These are phyloP conservation scores for Austrofundulus limnaeus DNA, from an alignment of 2,113 vertebrate species.

Conservation along the genomic window DNA sequence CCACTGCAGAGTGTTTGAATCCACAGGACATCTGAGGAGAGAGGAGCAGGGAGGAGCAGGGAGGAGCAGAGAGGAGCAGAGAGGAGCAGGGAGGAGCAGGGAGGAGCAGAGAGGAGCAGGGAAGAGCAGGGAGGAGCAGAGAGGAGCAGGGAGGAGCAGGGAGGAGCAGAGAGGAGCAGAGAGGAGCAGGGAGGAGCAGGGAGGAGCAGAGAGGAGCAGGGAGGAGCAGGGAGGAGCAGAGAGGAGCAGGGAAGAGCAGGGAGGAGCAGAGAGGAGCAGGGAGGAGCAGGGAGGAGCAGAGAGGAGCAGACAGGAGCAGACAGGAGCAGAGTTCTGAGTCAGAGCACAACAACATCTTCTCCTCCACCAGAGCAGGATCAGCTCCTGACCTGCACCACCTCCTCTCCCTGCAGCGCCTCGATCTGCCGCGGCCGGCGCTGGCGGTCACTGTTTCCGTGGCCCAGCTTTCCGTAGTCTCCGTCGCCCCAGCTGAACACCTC, in stretches of 20 bases:
- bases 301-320: neutral
- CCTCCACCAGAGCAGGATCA: neutral
- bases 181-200: neutral
- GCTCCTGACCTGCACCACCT: conserved; percentile 79
- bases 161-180: no score
- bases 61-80: neutral
- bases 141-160: neutral
- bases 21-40: conserved; percentile 79
- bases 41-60: neutral
- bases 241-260: neutral
- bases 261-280: neutral
- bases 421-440: conserved; percentile 83
- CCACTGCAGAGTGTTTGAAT: conserved; percentile 83
- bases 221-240: neutral
- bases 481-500: conserved; percentile 87
- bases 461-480: conserved; percentile 84
- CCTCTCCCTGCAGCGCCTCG: conserved; percentile 83
- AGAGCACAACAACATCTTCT: neutral
- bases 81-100: neutral
- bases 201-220: neutral
- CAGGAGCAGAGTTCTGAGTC: neutral
- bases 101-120: neutral
- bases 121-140: neutral
- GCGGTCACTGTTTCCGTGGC: conserved; percentile 83
- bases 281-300: neutral